These are phyloP conservation scores for Macrosiphum euphorbiae DNA, from an alignment of 2,888 invertebrate species.

Conservation along the genomic window DNA sequence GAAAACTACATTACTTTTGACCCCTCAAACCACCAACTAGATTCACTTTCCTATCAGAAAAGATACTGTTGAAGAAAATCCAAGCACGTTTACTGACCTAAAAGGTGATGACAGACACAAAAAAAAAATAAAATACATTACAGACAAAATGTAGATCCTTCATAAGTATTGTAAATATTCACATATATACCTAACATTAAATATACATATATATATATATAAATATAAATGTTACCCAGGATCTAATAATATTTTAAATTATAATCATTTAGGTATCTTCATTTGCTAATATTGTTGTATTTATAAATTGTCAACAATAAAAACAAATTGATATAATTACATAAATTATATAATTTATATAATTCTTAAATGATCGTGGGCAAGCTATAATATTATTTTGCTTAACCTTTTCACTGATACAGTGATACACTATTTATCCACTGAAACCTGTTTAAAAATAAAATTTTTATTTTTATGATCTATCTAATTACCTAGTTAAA, in stretches of 20 bases:
- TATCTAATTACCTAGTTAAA: no score
- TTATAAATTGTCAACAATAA: neutral
- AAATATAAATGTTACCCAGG: neutral
- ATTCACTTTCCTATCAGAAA: no score
- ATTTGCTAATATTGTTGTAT: neutral
- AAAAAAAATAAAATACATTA: no score
- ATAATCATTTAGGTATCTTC: neutral
- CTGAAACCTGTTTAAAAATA: no score
- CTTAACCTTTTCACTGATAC: neutral
- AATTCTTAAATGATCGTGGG: neutral
- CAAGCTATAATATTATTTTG: neutral
- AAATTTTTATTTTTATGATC: neutral
- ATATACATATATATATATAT: neutral
- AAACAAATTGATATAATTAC: neutral
- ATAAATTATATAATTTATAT: no score
- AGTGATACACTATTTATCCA: no score
- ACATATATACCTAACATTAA: neutral
- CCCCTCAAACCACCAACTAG: no score
- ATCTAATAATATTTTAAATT: neutral
- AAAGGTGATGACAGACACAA: no score
- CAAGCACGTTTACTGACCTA: no score
- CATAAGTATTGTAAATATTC: conserved; percentile 26
- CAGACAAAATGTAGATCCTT: conserved; percentile 10
- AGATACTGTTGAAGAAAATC: no score
- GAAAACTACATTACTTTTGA: no score